A percentile compares a stretch with the other conserved stretches of the same genome.
Conservation (phyloP, 92 coral and sea anemone species). For the Parazoanthus swiftii region DNA sequence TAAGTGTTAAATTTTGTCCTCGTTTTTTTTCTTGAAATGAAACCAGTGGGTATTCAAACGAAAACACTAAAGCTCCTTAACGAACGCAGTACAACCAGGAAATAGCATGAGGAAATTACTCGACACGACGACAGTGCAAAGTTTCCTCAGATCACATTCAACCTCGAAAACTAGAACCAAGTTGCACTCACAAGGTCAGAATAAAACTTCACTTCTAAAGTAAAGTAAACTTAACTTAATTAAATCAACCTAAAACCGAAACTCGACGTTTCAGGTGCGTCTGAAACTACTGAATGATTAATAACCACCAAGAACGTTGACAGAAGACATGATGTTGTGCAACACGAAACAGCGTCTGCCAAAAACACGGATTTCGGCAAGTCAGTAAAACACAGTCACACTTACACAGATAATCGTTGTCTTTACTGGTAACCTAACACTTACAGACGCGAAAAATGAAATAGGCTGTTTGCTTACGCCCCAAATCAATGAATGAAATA, state of each 20-base stretch:
- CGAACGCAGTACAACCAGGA: background rate
- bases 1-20: background rate
- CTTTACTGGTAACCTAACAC: background rate
- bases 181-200: background rate
- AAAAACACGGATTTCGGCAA: slow-evolving; percentile 3
- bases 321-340: background rate
- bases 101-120: background rate
- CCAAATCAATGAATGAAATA: slow-evolving; percentile 1
- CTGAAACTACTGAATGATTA: slow-evolving; percentile 26
- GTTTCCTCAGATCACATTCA: background rate
- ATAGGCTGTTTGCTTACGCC: slow-evolving; percentile 1
- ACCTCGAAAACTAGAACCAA: background rate
- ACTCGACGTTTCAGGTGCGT: background rate
- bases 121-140: background rate
- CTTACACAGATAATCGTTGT: background rate
- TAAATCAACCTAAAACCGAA: background rate
- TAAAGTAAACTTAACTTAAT: too few species aligned
- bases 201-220: too few species aligned
- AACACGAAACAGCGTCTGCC: slow-evolving; percentile 19
- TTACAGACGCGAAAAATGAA: background rate
- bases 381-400: background rate
- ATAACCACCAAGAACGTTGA: background rate
- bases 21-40: background rate
- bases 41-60: background rate
- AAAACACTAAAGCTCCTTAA: too few species aligned